A percentile compares a stretch with the other conserved stretches of the same genome.
phyloP scores from a whole-genome alignment of 2,888 invertebrate genomes.

The Drosophila meridionalis region DNA sequence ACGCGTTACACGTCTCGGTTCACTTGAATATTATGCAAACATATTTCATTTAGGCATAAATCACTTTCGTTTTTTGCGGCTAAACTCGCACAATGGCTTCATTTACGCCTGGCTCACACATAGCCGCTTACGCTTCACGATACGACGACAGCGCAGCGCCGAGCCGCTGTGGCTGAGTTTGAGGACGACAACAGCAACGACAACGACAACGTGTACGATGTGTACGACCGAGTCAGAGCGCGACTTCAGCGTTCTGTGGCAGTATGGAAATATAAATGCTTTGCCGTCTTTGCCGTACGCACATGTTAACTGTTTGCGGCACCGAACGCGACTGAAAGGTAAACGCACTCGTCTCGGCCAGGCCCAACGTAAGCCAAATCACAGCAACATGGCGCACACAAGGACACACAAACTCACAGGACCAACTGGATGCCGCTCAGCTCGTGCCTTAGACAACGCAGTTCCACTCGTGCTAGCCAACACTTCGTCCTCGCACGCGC shows the following conservation, averaged over 20 bases:
- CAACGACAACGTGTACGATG: constrained; percentile 29
- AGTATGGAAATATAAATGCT: constrained; percentile 35
- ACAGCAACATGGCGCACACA: constrained; percentile 59
- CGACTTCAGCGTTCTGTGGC: constrained; percentile 49
- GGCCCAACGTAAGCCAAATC: constrained; percentile 62
- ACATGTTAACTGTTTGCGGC: constrained; percentile 84
- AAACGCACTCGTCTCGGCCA: constrained; percentile 81
- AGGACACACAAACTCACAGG: constrained; percentile 32
- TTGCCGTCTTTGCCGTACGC: constrained; percentile 57
- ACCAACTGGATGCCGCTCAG: constrained; percentile 23
- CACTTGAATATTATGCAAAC: constrained; percentile 59
- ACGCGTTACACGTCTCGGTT: constrained; percentile 32
- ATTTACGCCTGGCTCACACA: constrained; percentile 58
- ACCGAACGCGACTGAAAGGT: constrained; percentile 85
- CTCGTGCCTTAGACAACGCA: constrained; percentile 68
- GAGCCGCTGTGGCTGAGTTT: constrained; percentile 3
- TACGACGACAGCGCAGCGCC: constrained; percentile 7
- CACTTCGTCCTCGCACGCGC: constrained; percentile 30
- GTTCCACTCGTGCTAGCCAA: constrained; percentile 36
- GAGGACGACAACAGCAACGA: constrained; percentile 25
- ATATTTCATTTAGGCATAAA: constrained; percentile 71
- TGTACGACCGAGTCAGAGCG: constrained; percentile 35
- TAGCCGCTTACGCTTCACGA: constrained; percentile 19
- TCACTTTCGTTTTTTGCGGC: constrained; percentile 71
- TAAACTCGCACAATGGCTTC: constrained; percentile 70